Percentiles rank a stretch among this genome's conserved stretches.
Evolutionary conservation across 1,140 invertebrate genomes (phyloP).

Genomic region (Eupeodes corollae): DNA sequence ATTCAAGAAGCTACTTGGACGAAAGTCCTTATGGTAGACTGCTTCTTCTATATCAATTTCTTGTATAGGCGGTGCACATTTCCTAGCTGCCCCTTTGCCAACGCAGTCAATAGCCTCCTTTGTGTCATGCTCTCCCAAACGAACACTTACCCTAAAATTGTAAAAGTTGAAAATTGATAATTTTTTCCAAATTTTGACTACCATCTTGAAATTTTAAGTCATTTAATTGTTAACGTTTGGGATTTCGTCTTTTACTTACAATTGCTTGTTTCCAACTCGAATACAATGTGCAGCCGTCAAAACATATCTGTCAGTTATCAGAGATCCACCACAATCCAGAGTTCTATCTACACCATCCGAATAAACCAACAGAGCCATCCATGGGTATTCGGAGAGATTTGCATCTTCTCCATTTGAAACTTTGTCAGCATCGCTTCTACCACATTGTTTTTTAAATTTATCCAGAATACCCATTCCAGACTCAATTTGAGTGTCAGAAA

Average conservation of each 20-base stretch:
- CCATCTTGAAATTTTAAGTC: no score
- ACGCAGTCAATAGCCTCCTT: slow-evolving; percentile 44
- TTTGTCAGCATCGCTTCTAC: slow-evolving; percentile 15
- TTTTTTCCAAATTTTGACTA: no score
- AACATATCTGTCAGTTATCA: slow-evolving; percentile 40
- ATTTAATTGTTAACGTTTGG: no score
- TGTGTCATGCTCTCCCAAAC: slow-evolving; percentile 52
- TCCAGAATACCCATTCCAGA: no score
- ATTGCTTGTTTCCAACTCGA: not conserved
- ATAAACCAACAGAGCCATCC: slow-evolving; percentile 42
- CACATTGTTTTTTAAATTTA: no score
- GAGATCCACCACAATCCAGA: slow-evolving; percentile 36
- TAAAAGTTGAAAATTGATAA: no score
- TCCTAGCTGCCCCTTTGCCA: slow-evolving; percentile 7
- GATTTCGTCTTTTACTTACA: slow-evolving; percentile 17
- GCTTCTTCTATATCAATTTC: slow-evolving; percentile 44
- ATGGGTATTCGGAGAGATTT: slow-evolving; percentile 39
- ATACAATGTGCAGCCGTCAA: slow-evolving; percentile 53
- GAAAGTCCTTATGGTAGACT: slow-evolving; percentile 49
- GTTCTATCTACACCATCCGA: slow-evolving; percentile 4
- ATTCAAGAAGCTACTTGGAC: slow-evolving; percentile 41
- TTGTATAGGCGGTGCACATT: slow-evolving; percentile 40
- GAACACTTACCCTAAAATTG: slow-evolving; percentile 39
- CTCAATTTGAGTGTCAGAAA: no score
- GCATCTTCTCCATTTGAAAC: slow-evolving; percentile 31